phyloP scores from a whole-genome alignment of 2,797 vertebrate genomes.

The Parotocinclus haroldoi region DNA sequence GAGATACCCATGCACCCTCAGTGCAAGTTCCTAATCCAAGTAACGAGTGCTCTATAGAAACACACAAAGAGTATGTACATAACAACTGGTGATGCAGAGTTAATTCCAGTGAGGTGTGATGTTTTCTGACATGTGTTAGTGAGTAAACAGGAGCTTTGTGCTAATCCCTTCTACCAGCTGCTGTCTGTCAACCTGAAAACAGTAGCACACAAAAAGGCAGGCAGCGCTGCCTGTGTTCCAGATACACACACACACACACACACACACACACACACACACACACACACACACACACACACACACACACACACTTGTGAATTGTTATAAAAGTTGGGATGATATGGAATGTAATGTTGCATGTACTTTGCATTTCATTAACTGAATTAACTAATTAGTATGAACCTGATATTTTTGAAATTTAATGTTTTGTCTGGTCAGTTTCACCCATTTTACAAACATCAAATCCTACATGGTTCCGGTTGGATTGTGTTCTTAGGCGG shows the following conservation, averaged over 20 bases:
- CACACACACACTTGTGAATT: too few relatives aligned
- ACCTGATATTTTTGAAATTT: too few relatives aligned
- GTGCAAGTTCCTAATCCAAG: neutral
- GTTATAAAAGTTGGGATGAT: too few relatives aligned
- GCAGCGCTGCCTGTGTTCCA: neutral
- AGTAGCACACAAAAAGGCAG: conserved; percentile 14
- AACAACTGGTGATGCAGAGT: conserved; percentile 23
- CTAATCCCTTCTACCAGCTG: conserved; percentile 39
- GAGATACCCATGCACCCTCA: too few relatives aligned
- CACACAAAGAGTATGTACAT: neutral
- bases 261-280: conserved; percentile 1
- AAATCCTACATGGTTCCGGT: too few relatives aligned
- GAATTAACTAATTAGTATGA: too few relatives aligned
- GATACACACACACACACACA: conserved; percentile 2
- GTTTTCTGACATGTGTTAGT: conserved; percentile 39
- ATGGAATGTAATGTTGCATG: too few relatives aligned
- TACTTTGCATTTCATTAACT: too few relatives aligned
- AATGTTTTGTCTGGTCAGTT: too few relatives aligned
- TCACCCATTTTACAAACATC: too few relatives aligned
- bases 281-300: too few relatives aligned
- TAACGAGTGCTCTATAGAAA: neutral
- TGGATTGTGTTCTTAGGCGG: too few relatives aligned
- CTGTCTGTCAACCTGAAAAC: conserved; percentile 26
- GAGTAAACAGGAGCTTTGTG: conserved; percentile 33
- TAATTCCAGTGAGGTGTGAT: conserved; percentile 17